phyloP scores from a whole-genome alignment of 2,113 vertebrate genomes.

The Phaethornis superciliosus region DNA sequence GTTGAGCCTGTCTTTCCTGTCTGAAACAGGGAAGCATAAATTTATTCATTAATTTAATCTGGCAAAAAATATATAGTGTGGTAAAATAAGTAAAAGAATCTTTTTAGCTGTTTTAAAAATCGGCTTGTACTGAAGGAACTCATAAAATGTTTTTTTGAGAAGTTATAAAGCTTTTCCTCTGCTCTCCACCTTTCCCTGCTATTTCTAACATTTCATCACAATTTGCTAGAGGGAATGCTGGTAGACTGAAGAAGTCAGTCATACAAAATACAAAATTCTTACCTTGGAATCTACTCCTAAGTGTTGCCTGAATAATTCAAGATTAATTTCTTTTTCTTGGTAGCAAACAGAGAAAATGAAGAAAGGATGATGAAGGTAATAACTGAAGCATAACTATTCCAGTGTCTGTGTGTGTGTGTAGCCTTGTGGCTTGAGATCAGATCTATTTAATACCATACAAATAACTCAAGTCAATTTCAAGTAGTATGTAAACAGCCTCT shows the following conservation, averaged over 20 bases:
- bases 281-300: background rate
- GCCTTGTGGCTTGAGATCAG: background rate
- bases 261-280: background rate
- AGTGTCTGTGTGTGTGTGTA: background rate
- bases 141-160: background rate
- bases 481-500: background rate
- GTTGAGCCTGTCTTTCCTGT: background rate
- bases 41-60: background rate
- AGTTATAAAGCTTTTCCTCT: background rate
- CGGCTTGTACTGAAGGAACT: background rate
- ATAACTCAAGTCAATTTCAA: background rate
- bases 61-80: background rate
- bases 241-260: background rate
- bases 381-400: background rate
- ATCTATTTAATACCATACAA: background rate
- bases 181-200: background rate
- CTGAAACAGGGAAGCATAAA: background rate
- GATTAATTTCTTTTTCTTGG: background rate
- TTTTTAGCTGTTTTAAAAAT: background rate
- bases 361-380: background rate
- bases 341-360: background rate
- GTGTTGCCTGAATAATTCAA: background rate
- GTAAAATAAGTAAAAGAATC: background rate
- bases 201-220: background rate
- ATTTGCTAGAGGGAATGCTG: accelerated